Percentiles rank a stretch among this genome's conserved stretches.
These are phyloP conservation scores for Perizoma flavofasciatum DNA, from an alignment of 2,888 invertebrate species.

Conservation along the genomic window DNA sequence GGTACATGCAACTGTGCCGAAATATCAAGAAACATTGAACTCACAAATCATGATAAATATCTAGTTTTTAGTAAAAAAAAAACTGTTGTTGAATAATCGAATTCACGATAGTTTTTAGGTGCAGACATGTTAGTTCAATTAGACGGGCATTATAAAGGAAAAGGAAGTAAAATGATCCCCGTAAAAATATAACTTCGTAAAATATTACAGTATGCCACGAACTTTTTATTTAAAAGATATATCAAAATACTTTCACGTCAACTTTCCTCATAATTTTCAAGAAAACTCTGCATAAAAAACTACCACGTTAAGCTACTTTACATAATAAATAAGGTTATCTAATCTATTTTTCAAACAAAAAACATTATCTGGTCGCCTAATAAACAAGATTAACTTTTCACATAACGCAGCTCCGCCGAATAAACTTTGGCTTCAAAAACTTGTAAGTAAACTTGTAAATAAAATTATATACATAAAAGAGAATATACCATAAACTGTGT, in stretches of 20 bases:
- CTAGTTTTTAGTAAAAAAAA: too few species aligned
- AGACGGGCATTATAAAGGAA: too few species aligned
- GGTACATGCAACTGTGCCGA: too few species aligned
- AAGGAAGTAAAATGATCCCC: too few species aligned
- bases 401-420: slow-evolving; percentile 11
- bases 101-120: too few species aligned
- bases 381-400: slow-evolving; percentile 28
- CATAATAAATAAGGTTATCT: slow-evolving; percentile 24
- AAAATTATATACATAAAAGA: slow-evolving; percentile 44
- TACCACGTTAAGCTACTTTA: slow-evolving; percentile 9
- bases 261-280: slow-evolving; percentile 3
- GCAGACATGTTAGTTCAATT: too few species aligned
- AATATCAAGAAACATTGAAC: too few species aligned
- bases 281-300: slow-evolving; percentile 8
- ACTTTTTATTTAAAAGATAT: background rate
- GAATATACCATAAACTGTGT: background rate
- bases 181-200: too few species aligned
- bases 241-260: background rate
- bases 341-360: slow-evolving; percentile 25
- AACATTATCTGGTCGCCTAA: slow-evolving; percentile 5
- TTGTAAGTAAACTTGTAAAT: slow-evolving; percentile 38
- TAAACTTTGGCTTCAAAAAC: slow-evolving; percentile 32
- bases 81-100: too few species aligned
- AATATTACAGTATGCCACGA: too few species aligned
- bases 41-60: too few species aligned